A percentile compares a stretch with the other conserved stretches of the same genome.
phyloP scores from a whole-genome alignment of 2,888 invertebrate genomes.

The Catocala sponsa region DNA sequence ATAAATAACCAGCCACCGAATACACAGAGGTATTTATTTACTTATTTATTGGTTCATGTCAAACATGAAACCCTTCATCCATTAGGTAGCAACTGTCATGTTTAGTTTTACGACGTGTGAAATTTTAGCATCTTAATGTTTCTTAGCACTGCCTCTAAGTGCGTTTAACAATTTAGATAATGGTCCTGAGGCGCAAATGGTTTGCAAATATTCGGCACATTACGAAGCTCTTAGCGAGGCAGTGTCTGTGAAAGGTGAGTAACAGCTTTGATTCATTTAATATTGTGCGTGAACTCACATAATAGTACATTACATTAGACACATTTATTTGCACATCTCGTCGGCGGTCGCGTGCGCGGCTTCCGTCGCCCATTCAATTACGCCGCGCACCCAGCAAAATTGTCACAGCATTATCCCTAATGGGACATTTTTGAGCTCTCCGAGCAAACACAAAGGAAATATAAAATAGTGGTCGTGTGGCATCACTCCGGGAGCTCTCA shows the following conservation, averaged over 20 bases:
- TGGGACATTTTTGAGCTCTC: constrained; percentile 79
- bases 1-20: constrained; percentile 31
- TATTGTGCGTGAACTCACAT: constrained; percentile 68
- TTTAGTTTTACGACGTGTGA: constrained; percentile 61
- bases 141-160: constrained; percentile 66
- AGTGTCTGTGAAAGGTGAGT: constrained; percentile 56
- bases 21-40: constrained; percentile 26
- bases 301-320: constrained; percentile 71
- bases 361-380: constrained; percentile 86
- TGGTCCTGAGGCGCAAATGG: constrained; percentile 67
- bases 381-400: constrained; percentile 73
- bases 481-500: constrained; percentile 81
- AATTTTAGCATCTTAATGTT: constrained; percentile 61
- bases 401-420: constrained; percentile 81
- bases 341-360: constrained; percentile 76
- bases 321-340: constrained; percentile 78
- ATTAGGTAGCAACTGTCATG: constrained; percentile 53
- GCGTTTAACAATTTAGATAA: constrained; percentile 83
- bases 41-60: constrained; percentile 18
- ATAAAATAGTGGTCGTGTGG: constrained; percentile 81
- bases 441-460: constrained; percentile 75
- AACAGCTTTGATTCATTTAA: constrained; percentile 70
- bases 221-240: constrained; percentile 67
- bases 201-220: constrained; percentile 65
- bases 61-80: constrained; percentile 48